phyloP scores from a whole-genome alignment of 2,113 vertebrate species.

The Myodes glareolus region DNA sequence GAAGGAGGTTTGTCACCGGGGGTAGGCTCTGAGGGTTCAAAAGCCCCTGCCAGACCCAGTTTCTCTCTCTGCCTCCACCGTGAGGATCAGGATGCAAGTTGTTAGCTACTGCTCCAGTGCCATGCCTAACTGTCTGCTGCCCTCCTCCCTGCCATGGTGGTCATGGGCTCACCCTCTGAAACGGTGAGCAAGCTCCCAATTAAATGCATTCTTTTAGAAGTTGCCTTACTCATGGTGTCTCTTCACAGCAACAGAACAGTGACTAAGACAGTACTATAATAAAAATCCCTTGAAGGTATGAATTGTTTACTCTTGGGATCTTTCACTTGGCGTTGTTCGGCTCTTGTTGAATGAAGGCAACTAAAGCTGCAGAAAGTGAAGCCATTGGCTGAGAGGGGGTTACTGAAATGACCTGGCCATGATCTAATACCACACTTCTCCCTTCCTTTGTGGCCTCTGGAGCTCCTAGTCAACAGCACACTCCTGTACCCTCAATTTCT shows the following conservation, averaged over 20 bases:
- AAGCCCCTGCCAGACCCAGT: not conserved
- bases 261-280: not conserved
- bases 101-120: not conserved
- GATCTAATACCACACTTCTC: not conserved
- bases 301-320: not conserved
- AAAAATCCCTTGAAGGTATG: not conserved
- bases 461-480: not conserved
- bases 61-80: not conserved
- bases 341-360: not conserved
- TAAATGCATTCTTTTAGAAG: not conserved
- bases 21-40: not conserved
- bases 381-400: not conserved
- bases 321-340: slow-evolving; percentile 10
- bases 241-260: not conserved
- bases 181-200: not conserved
- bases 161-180: not conserved
- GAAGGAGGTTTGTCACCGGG: not conserved
- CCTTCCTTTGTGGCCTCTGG: not conserved
- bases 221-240: not conserved
- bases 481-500: not conserved
- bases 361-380: not conserved
- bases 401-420: not conserved
- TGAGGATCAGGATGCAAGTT: not conserved
- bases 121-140: not conserved
- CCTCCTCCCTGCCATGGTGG: not conserved